These are phyloP conservation scores for Volucella inflata DNA, from an alignment of 2,888 invertebrate genomes.

Conservation along the genomic window DNA sequence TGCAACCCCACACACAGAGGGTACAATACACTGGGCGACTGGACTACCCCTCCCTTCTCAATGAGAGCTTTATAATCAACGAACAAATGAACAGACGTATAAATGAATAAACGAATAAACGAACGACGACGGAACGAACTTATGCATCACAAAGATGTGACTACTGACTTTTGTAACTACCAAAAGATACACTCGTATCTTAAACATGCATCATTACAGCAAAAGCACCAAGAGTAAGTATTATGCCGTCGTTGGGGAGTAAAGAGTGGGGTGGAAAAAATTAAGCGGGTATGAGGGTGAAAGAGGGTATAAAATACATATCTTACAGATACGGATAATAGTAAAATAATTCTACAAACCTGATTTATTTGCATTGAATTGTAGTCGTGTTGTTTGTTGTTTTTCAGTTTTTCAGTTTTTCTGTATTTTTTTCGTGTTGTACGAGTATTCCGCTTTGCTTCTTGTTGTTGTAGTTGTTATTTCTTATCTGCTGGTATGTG, in stretches of 20 bases:
- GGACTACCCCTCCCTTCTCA: constrained; percentile 4
- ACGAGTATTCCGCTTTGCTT: constrained; percentile 21
- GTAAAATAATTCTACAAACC: constrained; percentile 69
- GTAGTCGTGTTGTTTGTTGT: constrained; percentile 35
- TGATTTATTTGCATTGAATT: constrained; percentile 74
- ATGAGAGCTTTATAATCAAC: not conserved
- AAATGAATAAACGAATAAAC: not conserved
- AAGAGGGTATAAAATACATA: not conserved
- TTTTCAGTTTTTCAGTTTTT: constrained; percentile 8
- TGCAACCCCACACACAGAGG: constrained; percentile 37
- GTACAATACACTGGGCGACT: not conserved
- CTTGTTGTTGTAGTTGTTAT: constrained; percentile 48
- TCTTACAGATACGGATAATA: constrained; percentile 67
- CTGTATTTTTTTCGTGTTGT: constrained; percentile 30
- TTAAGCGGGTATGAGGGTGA: too few relatives aligned
- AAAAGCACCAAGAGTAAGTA: constrained; percentile 38
- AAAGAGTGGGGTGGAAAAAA: too few relatives aligned
- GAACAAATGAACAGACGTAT: not conserved
- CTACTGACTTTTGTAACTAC: constrained; percentile 17
- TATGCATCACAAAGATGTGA: not conserved
- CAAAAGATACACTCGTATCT: constrained; percentile 22
- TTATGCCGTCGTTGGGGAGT: too few relatives aligned
- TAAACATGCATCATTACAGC: constrained; percentile 69
- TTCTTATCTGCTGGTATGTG: constrained; percentile 66
- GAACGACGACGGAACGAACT: constrained; percentile 10